Base-by-base conservation (phyloP, 1,140 invertebrate species). In the Drosophila tropicalis region DNA sequence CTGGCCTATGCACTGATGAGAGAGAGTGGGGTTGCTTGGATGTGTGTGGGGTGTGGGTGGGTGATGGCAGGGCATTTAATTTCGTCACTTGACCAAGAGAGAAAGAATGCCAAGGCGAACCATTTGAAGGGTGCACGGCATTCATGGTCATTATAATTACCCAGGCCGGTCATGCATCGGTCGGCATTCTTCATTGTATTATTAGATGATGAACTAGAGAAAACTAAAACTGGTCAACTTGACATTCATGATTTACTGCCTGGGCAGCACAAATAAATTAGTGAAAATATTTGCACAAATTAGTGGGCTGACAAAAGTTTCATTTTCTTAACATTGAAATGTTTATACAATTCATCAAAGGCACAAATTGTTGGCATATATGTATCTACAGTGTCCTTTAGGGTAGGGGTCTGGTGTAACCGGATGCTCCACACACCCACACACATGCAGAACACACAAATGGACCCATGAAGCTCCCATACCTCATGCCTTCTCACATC, bases 321-420 rank as follows among this genome's bases (percentile, higher is more conserved):
- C 19, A 5, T 9, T 44, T 64, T 51, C 39, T 17, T 17, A 25
- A 15, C 17, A 39, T 62, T 36, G 36, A 34, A 15, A 9, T 62
- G 67, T 72, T 77, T 79, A 70, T 55, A 44, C 76, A 70, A 83
- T 80, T 79, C 69, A 83, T 83, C 72, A 79, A n/a, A 36, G 12
- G 15, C 67, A 36, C 67, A 79, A 83, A 76, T 85, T 76, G 79
- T 72, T 22, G 44, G 74, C n/a, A 19, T 7, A 0, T 15, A 19
- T 7, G 0, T 15, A n/a, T 66, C 56, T 62, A 66, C 73, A 56
- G 66, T 72, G 63, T 74, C 70, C 74, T 41, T 74, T 56, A 67
- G 54, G 7, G 2, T 44, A 4, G 2, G 29, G 17, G 9, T 22
- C 9, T 22, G 44, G 9, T 83, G 84, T 83, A 89, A 87, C 76